phyloP scores from a whole-genome alignment of 2,797 vertebrate genomes.

The Tangara arthus region DNA sequence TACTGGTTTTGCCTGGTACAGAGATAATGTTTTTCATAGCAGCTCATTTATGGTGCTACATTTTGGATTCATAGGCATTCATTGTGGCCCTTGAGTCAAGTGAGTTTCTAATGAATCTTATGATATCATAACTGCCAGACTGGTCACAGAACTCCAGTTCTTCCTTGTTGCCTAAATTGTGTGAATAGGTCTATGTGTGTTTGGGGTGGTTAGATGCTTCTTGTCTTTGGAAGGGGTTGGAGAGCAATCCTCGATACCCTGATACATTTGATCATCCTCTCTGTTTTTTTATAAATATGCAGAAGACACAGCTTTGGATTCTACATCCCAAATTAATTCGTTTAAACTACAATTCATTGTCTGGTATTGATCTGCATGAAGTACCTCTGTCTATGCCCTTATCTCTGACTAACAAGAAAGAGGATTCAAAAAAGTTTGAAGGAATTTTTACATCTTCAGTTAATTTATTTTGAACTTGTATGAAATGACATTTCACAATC shows the following conservation, averaged over 20 bases:
- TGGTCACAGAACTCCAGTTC: background rate
- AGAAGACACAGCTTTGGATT: background rate
- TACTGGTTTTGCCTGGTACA: background rate
- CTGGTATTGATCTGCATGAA: background rate
- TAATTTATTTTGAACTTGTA: background rate
- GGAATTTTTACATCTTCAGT: background rate
- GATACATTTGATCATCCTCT: background rate
- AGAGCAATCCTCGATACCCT: background rate
- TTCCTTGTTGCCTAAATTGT: background rate
- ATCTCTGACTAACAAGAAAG: background rate
- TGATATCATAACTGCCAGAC: background rate
- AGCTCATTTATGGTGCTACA: fast-evolving
- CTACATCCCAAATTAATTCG: background rate
- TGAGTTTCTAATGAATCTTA: background rate
- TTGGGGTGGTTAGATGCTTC: background rate
- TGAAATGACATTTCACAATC: background rate
- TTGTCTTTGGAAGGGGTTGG: background rate
- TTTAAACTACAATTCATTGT: background rate
- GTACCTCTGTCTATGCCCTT: background rate
- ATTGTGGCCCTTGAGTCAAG: background rate
- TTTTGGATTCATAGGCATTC: background rate
- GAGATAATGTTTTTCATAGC: background rate
- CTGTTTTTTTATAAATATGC: background rate
- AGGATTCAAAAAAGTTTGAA: background rate
- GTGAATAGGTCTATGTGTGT: background rate